phyloP scores from a whole-genome alignment of 2,113 vertebrate species.

The Ochotona curzoniae region DNA sequence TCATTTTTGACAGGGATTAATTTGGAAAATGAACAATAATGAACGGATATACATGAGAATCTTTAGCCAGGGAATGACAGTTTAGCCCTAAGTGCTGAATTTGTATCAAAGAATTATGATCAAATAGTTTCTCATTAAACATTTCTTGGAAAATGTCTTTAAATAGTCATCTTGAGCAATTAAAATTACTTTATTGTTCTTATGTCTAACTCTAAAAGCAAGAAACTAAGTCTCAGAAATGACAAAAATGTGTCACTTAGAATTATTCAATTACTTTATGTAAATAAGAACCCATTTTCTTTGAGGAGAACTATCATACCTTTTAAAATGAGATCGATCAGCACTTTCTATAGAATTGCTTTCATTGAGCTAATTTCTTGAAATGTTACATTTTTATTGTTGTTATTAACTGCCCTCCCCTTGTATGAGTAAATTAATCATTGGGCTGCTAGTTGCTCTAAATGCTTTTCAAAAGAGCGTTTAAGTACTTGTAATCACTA shows the following conservation, averaged over 20 bases:
- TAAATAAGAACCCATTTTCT: slow-evolving; percentile 68
- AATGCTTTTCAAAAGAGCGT: slow-evolving; percentile 68
- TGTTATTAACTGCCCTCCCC: slow-evolving; percentile 40
- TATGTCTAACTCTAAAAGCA: slow-evolving; percentile 28
- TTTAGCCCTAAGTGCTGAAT: slow-evolving; percentile 68
- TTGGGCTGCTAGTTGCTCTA: slow-evolving; percentile 30
- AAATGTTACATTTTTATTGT: slow-evolving; percentile 69
- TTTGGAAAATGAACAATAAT: slow-evolving; percentile 64
- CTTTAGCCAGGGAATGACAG: neutral
- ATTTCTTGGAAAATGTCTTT: slow-evolving; percentile 58
- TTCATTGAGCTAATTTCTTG: slow-evolving; percentile 62
- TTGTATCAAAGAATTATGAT: slow-evolving; percentile 70
- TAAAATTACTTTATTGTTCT: slow-evolving; percentile 67
- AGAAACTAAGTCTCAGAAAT: slow-evolving; percentile 65
- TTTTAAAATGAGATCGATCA: slow-evolving; percentile 57
- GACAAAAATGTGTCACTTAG: slow-evolving; percentile 54
- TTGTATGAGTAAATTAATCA: slow-evolving; percentile 52
- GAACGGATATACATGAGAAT: slow-evolving; percentile 56
- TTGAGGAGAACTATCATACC: slow-evolving; percentile 51
- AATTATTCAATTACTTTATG: slow-evolving; percentile 64
- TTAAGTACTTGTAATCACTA: slow-evolving; percentile 74
- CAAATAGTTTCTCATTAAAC: slow-evolving; percentile 76
- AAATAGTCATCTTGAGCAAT: slow-evolving; percentile 50
- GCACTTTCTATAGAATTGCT: slow-evolving; percentile 47
- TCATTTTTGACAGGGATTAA: slow-evolving; percentile 64